These are phyloP conservation scores for Bufo bufo DNA, from an alignment of 2,113 vertebrate genomes.

Conservation along the genomic window DNA sequence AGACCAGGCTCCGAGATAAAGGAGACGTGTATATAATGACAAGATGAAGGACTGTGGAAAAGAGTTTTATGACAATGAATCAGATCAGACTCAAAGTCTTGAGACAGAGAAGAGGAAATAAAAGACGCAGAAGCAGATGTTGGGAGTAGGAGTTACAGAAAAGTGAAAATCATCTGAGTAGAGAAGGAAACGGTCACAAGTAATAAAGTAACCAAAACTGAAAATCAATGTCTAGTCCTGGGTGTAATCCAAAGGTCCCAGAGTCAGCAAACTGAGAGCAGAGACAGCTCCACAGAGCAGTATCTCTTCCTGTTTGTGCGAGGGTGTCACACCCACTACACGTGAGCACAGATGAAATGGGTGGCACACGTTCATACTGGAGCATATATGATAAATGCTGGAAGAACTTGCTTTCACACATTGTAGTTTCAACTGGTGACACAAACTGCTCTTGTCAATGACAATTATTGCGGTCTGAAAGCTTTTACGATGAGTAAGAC, in stretches of 20 bases:
- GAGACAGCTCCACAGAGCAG: neutral
- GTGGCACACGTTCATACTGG: neutral
- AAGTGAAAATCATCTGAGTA: neutral
- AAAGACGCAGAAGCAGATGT: neutral
- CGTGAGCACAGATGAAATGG: slow-evolving; percentile 14
- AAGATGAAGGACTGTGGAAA: neutral
- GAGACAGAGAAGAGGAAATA: neutral
- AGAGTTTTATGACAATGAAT: neutral
- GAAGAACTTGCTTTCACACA: slow-evolving; percentile 11
- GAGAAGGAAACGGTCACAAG: neutral
- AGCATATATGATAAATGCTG: slow-evolving; percentile 13
- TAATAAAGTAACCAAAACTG: neutral
- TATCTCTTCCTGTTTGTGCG: slow-evolving; percentile 50
- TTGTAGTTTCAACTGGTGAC: neutral
- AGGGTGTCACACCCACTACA: slow-evolving; percentile 31
- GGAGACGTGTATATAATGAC: neutral
- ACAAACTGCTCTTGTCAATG: neutral
- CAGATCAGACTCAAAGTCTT: no score
- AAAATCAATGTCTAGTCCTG: neutral
- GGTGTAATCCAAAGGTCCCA: neutral
- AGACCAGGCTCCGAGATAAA: neutral
- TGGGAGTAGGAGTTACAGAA: neutral
- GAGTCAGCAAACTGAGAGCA: neutral
- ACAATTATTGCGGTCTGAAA: neutral
- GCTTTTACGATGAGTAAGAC: neutral